A percentile compares a stretch with the other conserved stretches of the same genome.
Conservation (phyloP, 2,797 vertebrate genomes). For the Sebastes goodei region DNA sequence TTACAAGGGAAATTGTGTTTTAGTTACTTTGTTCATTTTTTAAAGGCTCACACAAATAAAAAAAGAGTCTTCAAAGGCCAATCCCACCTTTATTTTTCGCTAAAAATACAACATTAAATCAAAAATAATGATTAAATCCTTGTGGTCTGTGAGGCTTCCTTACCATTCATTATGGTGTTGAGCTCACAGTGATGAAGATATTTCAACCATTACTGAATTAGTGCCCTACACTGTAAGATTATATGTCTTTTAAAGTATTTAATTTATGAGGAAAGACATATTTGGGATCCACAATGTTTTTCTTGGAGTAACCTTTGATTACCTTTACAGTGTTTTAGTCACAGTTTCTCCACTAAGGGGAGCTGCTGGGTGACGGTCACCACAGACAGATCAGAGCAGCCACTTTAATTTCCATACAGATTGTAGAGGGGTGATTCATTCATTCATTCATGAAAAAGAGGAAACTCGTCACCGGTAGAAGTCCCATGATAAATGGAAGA, state of each 20-base stretch:
- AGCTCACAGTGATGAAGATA: background rate
- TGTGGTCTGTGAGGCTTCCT: background rate
- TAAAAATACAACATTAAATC: background rate
- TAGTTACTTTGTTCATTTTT: background rate
- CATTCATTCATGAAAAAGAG: background rate
- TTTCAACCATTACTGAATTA: background rate
- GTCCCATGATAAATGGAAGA: too few relatives aligned
- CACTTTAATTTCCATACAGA: background rate
- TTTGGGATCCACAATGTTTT: background rate
- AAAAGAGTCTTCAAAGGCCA: background rate
- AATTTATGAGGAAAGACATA: background rate
- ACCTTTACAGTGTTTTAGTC: background rate
- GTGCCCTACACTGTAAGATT: background rate
- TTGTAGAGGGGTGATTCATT: background rate
- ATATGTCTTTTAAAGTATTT: background rate
- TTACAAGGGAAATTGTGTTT: background rate
- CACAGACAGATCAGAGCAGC: background rate
- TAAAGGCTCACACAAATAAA: background rate
- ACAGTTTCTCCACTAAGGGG: constrained; percentile 47
- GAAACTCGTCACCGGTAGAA: background rate
- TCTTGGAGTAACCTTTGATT: background rate
- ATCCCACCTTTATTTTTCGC: background rate
- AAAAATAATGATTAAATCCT: background rate
- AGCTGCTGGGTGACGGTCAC: constrained; percentile 13
- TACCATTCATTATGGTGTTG: background rate